Conservation (phyloP, 2,797 vertebrate species). For the Synaphobranchus kaupii region DNA sequence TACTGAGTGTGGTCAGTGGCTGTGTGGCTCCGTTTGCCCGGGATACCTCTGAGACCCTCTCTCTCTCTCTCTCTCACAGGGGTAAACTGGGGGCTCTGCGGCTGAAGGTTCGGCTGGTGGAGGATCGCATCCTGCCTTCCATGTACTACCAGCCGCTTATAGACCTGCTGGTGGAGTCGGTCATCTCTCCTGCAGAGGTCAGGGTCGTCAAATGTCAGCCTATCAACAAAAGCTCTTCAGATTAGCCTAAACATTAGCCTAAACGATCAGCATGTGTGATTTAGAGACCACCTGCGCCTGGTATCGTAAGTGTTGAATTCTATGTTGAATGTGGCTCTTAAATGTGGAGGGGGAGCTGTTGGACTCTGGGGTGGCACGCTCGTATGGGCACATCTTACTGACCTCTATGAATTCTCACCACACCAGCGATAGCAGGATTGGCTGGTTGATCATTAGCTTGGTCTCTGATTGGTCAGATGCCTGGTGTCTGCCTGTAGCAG, state of each 20-base stretch:
- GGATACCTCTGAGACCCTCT: slow-evolving; percentile 5
- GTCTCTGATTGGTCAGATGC: background rate
- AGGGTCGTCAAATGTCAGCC: slow-evolving; percentile 36
- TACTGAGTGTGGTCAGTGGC: background rate
- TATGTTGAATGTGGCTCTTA: no score
- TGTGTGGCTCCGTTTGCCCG: background rate
- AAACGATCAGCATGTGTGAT: no score
- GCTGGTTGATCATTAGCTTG: background rate
- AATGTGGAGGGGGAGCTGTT: no score
- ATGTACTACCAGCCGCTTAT: slow-evolving; percentile 82
- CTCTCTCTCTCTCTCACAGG: slow-evolving; percentile 55
- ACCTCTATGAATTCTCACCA: background rate
- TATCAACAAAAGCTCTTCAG: background rate
- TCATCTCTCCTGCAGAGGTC: slow-evolving; percentile 79
- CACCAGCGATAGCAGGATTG: background rate
- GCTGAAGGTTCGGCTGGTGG: slow-evolving; percentile 80
- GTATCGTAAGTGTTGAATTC: no score
- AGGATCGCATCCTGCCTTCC: slow-evolving; percentile 83
- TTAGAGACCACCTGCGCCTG: no score
- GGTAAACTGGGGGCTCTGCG: slow-evolving; percentile 85
- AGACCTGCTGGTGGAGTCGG: slow-evolving; percentile 82
- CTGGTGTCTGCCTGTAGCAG: background rate
- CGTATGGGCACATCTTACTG: background rate
- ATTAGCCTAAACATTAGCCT: no score
- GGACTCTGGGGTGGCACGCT: no score